Percentiles rank a stretch among this genome's conserved stretches.
Conservation (phyloP, 2,888 invertebrate species). For the Metopia argyrocephala region DNA sequence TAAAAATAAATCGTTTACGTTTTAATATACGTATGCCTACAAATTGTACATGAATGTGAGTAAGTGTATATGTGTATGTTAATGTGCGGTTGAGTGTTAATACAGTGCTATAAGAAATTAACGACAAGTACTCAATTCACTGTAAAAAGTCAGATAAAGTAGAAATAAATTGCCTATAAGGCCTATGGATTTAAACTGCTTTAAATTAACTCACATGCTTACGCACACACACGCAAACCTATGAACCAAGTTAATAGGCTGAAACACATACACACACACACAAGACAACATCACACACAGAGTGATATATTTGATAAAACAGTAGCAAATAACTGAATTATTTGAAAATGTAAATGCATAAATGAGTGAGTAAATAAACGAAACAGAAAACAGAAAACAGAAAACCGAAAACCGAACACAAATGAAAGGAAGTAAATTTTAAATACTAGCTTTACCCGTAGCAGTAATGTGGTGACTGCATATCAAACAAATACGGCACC, state of each 20-base stretch:
- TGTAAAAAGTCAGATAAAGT: slow-evolving; percentile 12
- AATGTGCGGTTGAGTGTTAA: neutral
- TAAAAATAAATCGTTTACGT: slow-evolving; percentile 4
- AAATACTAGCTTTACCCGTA: too few species aligned
- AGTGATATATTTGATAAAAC: neutral
- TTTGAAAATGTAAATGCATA: neutral
- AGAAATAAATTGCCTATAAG: neutral
- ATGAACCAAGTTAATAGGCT: neutral
- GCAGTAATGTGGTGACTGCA: neutral
- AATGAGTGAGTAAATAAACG: neutral
- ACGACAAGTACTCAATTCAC: slow-evolving; percentile 16
- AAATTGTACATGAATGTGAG: neutral
- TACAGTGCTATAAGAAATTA: slow-evolving; percentile 29
- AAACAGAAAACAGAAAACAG: neutral
- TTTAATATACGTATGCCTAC: neutral
- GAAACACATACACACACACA: neutral
- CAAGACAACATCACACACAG: neutral
- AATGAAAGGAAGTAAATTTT: slow-evolving; percentile 11
- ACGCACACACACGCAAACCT: neutral
- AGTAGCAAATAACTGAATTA: slow-evolving; percentile 23
- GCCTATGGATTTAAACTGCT: slow-evolving; percentile 20
- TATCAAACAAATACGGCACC: neutral
- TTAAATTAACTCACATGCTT: slow-evolving; percentile 1
- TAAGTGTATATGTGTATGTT: neutral
- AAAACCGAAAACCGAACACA: neutral